Conservation (phyloP, 1,140 invertebrate species). For the Meloidogyne hapla region DNA sequence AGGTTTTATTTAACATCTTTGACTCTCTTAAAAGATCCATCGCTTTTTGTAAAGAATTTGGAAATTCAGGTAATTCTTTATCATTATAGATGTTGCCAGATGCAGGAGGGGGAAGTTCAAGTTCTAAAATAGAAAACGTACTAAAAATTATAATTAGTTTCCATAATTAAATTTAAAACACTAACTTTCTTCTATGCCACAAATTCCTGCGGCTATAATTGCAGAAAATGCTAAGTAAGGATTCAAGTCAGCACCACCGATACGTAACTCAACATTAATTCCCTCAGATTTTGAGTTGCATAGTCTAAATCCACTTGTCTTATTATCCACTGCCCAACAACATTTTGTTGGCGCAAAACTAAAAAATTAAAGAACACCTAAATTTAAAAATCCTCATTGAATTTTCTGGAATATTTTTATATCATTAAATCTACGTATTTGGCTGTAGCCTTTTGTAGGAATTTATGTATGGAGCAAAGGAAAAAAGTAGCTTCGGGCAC, state of each 20-base stretch:
- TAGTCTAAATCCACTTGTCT: slow-evolving; percentile 14
- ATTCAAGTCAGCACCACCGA: slow-evolving; percentile 24
- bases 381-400: too few relatives aligned
- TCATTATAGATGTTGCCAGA: slow-evolving; percentile 4
- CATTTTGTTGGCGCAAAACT: slow-evolving; percentile 25
- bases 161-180: background rate
- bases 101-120: slow-evolving; percentile 7
- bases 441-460: slow-evolving; percentile 30
- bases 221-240: slow-evolving; percentile 26
- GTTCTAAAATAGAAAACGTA: background rate
- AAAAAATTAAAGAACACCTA: background rate
- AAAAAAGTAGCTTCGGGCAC: slow-evolving; percentile 11
- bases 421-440: too few relatives aligned
- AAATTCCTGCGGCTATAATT: slow-evolving; percentile 18
- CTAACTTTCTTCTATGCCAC: slow-evolving; percentile 18
- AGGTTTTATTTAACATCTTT: slow-evolving; percentile 7
- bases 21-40: slow-evolving; percentile 8
- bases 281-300: slow-evolving; percentile 9
- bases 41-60: background rate
- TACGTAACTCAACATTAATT: slow-evolving; percentile 19
- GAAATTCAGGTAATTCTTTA: background rate
- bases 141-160: too few relatives aligned
- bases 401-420: too few relatives aligned
- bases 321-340: slow-evolving; percentile 22
- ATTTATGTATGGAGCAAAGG: slow-evolving; percentile 22